phyloP scores from a whole-genome alignment of 2,888 invertebrate genomes.

The Amphipyra berbera region DNA sequence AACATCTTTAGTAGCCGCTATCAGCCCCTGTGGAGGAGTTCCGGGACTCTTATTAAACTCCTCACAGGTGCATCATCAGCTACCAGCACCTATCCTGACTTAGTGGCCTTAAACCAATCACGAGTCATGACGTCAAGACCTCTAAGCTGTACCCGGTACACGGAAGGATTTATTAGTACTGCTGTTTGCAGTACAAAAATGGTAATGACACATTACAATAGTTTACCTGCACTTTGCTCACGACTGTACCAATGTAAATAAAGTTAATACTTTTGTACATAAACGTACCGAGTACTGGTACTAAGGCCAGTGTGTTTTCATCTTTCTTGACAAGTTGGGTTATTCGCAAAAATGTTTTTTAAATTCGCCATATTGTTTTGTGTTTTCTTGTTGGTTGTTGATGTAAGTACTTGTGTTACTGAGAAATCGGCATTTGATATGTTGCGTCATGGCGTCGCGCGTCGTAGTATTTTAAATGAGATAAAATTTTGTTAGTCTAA shows the following conservation, averaged over 20 bases:
- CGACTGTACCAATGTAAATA: conserved; percentile 54
- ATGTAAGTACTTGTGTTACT: conserved; percentile 67
- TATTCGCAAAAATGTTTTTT: conserved; percentile 54
- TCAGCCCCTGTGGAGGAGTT: too few species aligned
- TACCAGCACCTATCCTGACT: too few species aligned
- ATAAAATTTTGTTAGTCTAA: too few species aligned
- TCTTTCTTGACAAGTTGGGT: conserved; percentile 31
- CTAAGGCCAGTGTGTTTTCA: conserved; percentile 45
- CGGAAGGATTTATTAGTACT: background rate
- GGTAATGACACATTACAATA: conserved; percentile 3
- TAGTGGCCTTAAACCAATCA: too few species aligned
- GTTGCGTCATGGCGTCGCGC: too few species aligned
- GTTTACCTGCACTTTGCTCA: conserved; percentile 32
- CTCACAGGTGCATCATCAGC: too few species aligned
- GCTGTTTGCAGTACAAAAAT: background rate
- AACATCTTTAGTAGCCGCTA: too few species aligned
- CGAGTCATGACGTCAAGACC: too few species aligned
- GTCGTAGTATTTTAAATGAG: background rate
- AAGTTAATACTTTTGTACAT: conserved; percentile 39
- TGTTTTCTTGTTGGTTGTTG: conserved; percentile 54
- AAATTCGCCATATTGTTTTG: conserved; percentile 57
- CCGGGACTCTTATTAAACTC: too few species aligned
- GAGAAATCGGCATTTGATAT: conserved; percentile 1
- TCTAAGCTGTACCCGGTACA: background rate
- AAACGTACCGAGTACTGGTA: conserved; percentile 42